Evolutionary conservation across 2,797 vertebrate genomes (phyloP), one percentile per base, ranked within the genome.

Genomic region (Hypotaenidia okinawae): DNA sequence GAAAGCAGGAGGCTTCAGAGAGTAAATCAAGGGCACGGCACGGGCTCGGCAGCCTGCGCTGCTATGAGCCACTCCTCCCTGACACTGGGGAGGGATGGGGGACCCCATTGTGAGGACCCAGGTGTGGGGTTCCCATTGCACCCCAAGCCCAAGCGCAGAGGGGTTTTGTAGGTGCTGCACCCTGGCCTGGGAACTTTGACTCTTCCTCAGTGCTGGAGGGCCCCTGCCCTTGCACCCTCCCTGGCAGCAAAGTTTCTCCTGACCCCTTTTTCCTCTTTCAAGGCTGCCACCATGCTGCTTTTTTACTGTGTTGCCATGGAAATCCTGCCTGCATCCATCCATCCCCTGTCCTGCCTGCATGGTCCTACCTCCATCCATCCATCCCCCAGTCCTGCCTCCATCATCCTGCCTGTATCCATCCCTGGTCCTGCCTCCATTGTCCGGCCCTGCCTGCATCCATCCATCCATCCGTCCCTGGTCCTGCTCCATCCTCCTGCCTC

Each of bases 301-400:
- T 52, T 47, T 86, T 88, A 27, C 74, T 2, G 30, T 6, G 97
- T 97, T 97, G 93, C 95, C 74, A 92, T 97, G 92, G 97, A 67
- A 97, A 97, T 93, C 23, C 33, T 37, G 64, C 87, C 55, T 33
- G 49, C 49, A 25, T 8, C 43, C 43, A 43, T 43, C 43, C 17
- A 18, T 43, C 43, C 17, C 76, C 92, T 33, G 37, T 43, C 43
- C 43, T 43, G 17, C 43, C 43, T 43, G 17, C 43, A 43, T 13
- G 28, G 49, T 89, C 72, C 43, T 43, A 18, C 43, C 43, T 43
- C 43, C 43, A 43, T 18, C 43, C 16, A 43, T 43, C 41, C 41
- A 43, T 43, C 41, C 43, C 17, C 8, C 24, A 37, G 77, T 85
- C 76, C 92, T 33, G 37, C 43, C 41, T 43, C 16, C 41, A 43